Conservation (phyloP, 1,140 invertebrate genomes). For the Nixonia krombeini region DNA sequence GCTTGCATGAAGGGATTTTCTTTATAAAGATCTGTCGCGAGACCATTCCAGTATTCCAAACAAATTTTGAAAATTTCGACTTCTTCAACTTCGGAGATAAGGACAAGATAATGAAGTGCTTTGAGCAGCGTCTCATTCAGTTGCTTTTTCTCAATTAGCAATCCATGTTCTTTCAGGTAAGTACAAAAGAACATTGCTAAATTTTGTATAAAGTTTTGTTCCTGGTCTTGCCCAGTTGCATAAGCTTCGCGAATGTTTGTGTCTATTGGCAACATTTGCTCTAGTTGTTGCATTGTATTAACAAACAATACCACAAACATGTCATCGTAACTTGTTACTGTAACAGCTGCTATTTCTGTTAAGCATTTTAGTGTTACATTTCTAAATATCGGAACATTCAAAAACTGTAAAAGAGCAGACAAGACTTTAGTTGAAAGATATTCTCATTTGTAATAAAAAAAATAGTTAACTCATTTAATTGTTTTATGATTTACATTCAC, state of each 20-base stretch:
- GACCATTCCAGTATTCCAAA: slow-evolving; percentile 97
- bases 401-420: slow-evolving; percentile 83
- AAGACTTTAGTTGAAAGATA: slow-evolving; percentile 18
- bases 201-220: slow-evolving; percentile 99
- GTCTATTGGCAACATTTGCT: slow-evolving; percentile 90
- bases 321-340: slow-evolving; percentile 90
- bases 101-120: slow-evolving; percentile 93
- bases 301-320: slow-evolving; percentile 91
- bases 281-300: slow-evolving; percentile 91
- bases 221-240: slow-evolving; percentile 91
- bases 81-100: slow-evolving; percentile 99
- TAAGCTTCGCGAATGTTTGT: slow-evolving; percentile 97
- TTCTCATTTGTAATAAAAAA: slow-evolving; percentile 7
- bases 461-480: no score
- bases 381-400: slow-evolving; percentile 97
- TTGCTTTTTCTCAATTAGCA: slow-evolving; percentile 86
- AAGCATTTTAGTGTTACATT: slow-evolving; percentile 99
- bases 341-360: slow-evolving; percentile 96
- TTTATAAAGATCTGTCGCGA: slow-evolving; percentile 93
- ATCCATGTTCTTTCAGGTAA: slow-evolving; percentile 95
- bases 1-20: slow-evolving; percentile 74
- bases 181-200: slow-evolving; percentile 97
- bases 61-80: slow-evolving; percentile 99
- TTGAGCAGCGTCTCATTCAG: slow-evolving; percentile 81
- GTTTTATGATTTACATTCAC: no score